Conservation (phyloP, 2,113 vertebrate genomes). For the Phaetusa simplex region DNA sequence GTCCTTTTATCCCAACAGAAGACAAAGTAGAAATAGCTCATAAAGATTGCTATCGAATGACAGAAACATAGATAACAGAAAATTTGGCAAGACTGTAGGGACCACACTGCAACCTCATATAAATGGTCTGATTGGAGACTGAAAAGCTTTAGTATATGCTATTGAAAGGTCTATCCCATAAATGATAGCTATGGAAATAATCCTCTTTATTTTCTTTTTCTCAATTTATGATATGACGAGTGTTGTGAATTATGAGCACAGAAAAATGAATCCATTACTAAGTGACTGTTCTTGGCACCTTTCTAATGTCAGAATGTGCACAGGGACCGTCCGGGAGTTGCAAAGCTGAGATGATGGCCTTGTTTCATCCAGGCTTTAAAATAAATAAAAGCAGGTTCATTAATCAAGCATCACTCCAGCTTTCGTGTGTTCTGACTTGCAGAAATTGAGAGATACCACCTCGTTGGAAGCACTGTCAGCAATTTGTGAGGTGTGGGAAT, state of each 20-base stretch:
- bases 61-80: background rate
- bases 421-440: conserved; percentile 15
- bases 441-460: background rate
- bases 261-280: background rate
- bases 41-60: background rate
- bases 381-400: background rate
- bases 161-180: background rate
- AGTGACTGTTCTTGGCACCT: background rate
- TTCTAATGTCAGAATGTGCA: background rate
- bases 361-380: background rate
- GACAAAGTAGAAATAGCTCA: background rate
- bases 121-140: background rate
- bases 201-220: background rate
- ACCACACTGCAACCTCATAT: background rate
- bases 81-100: background rate
- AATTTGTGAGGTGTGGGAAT: conserved; percentile 15
- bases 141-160: background rate
- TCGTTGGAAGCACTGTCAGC: background rate
- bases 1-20: background rate
- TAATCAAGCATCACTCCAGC: background rate
- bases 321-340: background rate
- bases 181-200: background rate
- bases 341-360: background rate
- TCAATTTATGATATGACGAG: background rate
- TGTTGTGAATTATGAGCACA: background rate